These are phyloP conservation scores for Bombus confusus DNA, from an alignment of 1,140 invertebrate genomes.

Conservation along the genomic window DNA sequence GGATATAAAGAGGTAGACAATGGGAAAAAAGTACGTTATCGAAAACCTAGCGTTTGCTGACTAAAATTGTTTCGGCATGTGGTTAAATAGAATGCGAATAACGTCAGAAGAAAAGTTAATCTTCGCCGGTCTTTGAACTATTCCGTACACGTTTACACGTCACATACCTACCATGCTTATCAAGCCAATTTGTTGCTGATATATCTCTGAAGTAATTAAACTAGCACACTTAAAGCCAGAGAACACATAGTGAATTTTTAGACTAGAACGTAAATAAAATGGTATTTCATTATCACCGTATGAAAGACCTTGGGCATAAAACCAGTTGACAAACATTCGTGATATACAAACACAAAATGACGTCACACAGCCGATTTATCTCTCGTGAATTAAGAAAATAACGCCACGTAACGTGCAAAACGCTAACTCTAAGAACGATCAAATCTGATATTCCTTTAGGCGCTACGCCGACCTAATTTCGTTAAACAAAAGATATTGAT, in stretches of 20 bases:
- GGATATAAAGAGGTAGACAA: not conserved
- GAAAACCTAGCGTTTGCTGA: not conserved
- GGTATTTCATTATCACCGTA: slow-evolving; percentile 8
- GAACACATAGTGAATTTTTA: not conserved
- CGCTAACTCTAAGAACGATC: not conserved
- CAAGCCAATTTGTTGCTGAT: not conserved
- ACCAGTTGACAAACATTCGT: slow-evolving; percentile 4
- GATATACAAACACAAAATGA: not conserved
- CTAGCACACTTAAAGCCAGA: too few relatives aligned
- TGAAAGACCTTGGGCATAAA: not conserved
- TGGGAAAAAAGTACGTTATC: not conserved
- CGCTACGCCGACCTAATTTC: slow-evolving; percentile 11
- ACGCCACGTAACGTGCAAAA: not conserved
- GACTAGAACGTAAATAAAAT: not conserved
- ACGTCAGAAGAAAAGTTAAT: too few relatives aligned
- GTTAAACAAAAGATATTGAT: not conserved
- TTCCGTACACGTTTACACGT: not conserved
- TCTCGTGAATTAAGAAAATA: not conserved
- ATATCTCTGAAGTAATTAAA: too few relatives aligned
- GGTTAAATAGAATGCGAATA: not conserved
- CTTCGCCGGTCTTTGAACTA: not conserved
- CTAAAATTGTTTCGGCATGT: not conserved
- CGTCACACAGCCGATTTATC: slow-evolving; percentile 4
- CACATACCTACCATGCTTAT: too few relatives aligned
- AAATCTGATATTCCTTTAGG: not conserved